phyloP scores from a whole-genome alignment of 2,888 invertebrate genomes.

The Hartigia nigra region DNA sequence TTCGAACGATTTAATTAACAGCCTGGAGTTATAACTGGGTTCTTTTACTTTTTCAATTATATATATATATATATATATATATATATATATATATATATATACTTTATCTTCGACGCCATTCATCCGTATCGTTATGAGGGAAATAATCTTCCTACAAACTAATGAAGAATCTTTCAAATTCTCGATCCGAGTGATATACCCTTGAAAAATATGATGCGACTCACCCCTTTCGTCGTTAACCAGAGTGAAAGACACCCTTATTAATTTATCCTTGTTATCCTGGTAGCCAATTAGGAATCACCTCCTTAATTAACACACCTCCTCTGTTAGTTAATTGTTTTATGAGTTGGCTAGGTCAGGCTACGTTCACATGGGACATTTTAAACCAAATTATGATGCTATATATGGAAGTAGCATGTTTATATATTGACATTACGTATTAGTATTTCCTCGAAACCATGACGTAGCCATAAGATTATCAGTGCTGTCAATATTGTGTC shows the following conservation, averaged over 20 bases:
- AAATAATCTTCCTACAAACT: neutral
- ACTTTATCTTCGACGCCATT: neutral
- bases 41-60: neutral
- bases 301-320: conserved; percentile 1
- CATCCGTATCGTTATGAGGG: neutral
- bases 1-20: neutral
- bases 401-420: neutral
- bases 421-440: neutral
- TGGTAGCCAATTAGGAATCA: neutral
- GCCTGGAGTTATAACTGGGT: neutral
- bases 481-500: neutral
- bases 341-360: neutral
- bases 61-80: neutral
- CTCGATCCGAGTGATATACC: neutral
- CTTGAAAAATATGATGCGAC: neutral
- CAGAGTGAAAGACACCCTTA: neutral
- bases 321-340: neutral
- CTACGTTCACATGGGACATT: neutral
- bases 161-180: neutral
- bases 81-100: no score
- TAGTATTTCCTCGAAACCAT: neutral
- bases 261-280: neutral
- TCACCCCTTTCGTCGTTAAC: neutral
- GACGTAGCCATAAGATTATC: neutral
- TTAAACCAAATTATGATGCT: neutral